Conservation (phyloP, 2,797 vertebrate genomes). For the Myotis pilosus region DNA sequence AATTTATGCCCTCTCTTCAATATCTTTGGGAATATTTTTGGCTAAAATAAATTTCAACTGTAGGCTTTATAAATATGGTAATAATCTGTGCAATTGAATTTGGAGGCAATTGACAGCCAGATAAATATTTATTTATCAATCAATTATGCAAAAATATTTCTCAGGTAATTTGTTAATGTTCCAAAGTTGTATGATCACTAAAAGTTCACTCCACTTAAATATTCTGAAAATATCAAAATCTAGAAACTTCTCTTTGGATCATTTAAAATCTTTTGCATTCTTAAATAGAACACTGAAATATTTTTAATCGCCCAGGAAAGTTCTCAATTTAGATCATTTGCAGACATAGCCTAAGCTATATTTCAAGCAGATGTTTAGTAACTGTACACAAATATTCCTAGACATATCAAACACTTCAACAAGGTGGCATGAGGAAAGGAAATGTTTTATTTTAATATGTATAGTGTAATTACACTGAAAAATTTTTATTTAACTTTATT, state of each 20-base stretch:
- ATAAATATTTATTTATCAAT: constrained; percentile 23
- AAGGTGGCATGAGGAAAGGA: not conserved
- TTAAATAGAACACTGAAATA: constrained; percentile 44
- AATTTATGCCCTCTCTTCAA: constrained; percentile 40
- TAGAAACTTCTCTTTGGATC: constrained; percentile 37
- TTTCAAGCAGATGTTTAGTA: not conserved
- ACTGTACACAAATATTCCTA: not conserved
- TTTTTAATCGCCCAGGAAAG: constrained; percentile 33
- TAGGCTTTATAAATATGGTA: constrained; percentile 36
- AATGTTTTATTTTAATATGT: constrained; percentile 32
- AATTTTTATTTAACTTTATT: constrained; percentile 47
- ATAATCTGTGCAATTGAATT: constrained; percentile 29
- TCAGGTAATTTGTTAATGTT: constrained; percentile 42
- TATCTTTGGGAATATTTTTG: constrained; percentile 52
- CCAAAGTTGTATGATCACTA: not conserved
- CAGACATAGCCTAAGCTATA: not conserved
- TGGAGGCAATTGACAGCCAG: not conserved
- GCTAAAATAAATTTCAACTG: constrained; percentile 43
- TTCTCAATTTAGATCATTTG: constrained; percentile 27
- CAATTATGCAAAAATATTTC: constrained; percentile 43
- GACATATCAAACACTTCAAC: constrained; percentile 26
- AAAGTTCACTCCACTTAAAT: constrained; percentile 37
- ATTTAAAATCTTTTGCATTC: constrained; percentile 49
- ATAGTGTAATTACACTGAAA: constrained; percentile 17
- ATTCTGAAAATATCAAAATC: constrained; percentile 36